Evolutionary conservation across 2,888 invertebrate genomes (phyloP), one percentile per base, ranked within the genome.

Genomic region (Spisula subtruncata): DNA sequence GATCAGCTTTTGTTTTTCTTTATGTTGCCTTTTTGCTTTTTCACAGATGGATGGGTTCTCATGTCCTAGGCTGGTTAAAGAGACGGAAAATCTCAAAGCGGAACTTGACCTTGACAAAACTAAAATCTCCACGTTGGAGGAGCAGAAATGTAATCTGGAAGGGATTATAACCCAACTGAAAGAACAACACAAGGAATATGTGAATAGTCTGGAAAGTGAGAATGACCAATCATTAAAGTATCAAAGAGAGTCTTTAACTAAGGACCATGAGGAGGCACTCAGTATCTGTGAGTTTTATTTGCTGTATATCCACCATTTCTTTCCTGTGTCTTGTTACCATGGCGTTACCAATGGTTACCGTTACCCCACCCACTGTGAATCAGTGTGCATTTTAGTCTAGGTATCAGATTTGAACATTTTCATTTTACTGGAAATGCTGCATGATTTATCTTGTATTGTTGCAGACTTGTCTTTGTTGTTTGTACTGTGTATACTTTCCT

Each of bases 31-130:
- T 35, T 54, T 82, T 56, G 79, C 41, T 85, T 79, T 54, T 85
- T 93, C 93, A 12, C 91, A 95, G 95, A 97, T 98, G 95, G 97
- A 98, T 95, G 98, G 97, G 82, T 97, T 97, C 91, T 97, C 97
- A 91, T 97, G 97, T 48, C 97, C 98, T 12, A 95, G 96, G 80
- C 91, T 96, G 60, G 90, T 92, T 51, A 93, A 88, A 25, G 94
- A 96, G 87, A 91, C 96, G 48, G 91, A 94, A 56, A 87, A 35
- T 29, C 88, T 93, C 18, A 94, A 95, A 89, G 92, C 94, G 80
- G 93, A 96, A 87, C 91, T 96, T 20, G 87, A 81, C 60, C 93
- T 95, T 71, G 93, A 93, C 35, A 92, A 94, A 82, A 85, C 87
- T 71, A 91, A 95, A 85, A 82, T 91, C 29, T 82, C 83, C 51